Percentiles rank a stretch among this genome's conserved stretches.
Conservation (phyloP, 2,113 vertebrate genomes). For the Chascanopsetta lugubris region DNA sequence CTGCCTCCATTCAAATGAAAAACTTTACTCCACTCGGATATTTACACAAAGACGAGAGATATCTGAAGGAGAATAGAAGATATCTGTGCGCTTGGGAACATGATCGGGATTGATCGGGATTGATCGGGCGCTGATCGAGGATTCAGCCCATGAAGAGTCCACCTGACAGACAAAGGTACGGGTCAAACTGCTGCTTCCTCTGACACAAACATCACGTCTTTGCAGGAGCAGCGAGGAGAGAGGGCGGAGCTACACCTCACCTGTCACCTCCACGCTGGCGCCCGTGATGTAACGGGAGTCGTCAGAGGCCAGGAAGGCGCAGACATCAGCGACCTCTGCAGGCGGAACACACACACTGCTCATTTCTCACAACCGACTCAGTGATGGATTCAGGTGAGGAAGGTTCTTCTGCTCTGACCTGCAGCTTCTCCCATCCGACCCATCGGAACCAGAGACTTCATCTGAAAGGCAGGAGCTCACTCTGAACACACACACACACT, state of each 20-base stretch:
- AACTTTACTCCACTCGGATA: too few species aligned
- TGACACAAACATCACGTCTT: too few species aligned
- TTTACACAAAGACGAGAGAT: too few species aligned
- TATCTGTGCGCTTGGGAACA: too few species aligned
- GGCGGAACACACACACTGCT: too few species aligned
- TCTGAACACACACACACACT: not conserved
- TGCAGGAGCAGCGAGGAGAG: not conserved
- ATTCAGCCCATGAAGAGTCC: slow-evolving; percentile 81
- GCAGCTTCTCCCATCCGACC: slow-evolving; percentile 83
- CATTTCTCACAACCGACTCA: too few species aligned
- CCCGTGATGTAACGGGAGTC: slow-evolving; percentile 90
- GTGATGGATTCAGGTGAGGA: too few species aligned
- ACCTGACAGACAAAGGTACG: slow-evolving; percentile 60
- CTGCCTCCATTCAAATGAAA: too few species aligned
- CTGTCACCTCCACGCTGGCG: slow-evolving; percentile 87
- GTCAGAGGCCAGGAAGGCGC: slow-evolving; percentile 88
- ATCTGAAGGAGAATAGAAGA: too few species aligned
- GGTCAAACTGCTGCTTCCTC: too few species aligned
- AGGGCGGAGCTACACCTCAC: slow-evolving; percentile 51
- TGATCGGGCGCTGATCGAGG: too few species aligned
- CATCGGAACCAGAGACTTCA: slow-evolving; percentile 80
- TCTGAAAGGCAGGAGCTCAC: slow-evolving; percentile 54
- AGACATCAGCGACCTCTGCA: slow-evolving; percentile 88
- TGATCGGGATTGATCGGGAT: too few species aligned
- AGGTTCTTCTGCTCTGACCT: slow-evolving; percentile 79